Base-by-base conservation (phyloP, 2,888 invertebrate genomes). In the Melanchra persicariae region DNA sequence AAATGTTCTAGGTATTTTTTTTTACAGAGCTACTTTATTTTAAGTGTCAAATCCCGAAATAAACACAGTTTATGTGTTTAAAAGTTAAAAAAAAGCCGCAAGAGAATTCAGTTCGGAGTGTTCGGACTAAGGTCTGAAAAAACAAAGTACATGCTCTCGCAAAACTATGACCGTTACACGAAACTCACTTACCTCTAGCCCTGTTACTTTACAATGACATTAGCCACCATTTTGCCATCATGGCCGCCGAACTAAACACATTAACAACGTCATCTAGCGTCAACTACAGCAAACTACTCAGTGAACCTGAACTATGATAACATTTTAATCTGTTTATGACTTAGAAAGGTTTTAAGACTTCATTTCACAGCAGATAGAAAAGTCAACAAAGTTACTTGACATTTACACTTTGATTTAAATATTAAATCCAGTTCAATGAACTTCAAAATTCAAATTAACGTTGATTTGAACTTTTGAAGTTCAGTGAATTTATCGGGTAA, bases 231-330 rank as follows among this genome's bases (percentile, higher is more conserved):
- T 85, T 89, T 85, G 52, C 78, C 86, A 87, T 88, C 89, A 89
- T 87, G 86, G 86, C 83, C 77, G 74, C 89, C 91, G n/a, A 90
- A 85, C 91, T 85, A 84, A 87, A 87, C 86, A 88, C 90, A 90
- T 90, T 90, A 90, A 22, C 55, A 30, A 86, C 84, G 87, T 87
- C 85, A 81, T 83, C 87, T 84, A 79, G 58, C 74, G 81, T 26
- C 69, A 45, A 26, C 62, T 62, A 22, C 26, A 58, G 79, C 71
- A 77, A 83, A 83, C 74, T 82, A 70, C 72, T 78, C 69, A 80
- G 26, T 54, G 67, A 63, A 59, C 9, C 26, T 40, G 17, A 43
- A 45, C 34, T 55, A n/a, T n/a, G n/a, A n/a, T n/a, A 54, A 73
- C 51, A 61, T 74, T 77, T 57, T 55, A 63, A 49, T 24, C 22